Conservation (phyloP, 2,113 vertebrate species). For the Microcebus griseorufus region DNA sequence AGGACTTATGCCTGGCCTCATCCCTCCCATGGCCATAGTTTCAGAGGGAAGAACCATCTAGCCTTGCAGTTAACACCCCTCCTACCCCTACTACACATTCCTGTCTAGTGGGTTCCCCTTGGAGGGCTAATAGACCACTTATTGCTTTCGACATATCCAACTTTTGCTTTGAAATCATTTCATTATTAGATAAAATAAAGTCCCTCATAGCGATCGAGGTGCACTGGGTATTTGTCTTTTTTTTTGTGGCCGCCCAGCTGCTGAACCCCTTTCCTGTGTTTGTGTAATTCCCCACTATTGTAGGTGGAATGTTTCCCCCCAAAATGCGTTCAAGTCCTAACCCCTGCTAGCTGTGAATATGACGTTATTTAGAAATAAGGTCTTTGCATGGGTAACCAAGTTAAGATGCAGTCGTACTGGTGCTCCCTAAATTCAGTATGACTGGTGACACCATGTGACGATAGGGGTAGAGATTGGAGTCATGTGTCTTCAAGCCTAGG, state of each 20-base stretch:
- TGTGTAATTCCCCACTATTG: not conserved
- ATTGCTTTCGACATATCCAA: not conserved
- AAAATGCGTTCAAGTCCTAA: not conserved
- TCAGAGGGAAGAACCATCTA: not conserved
- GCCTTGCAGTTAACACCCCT: not conserved
- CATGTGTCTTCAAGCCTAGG: not conserved
- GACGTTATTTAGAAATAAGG: not conserved
- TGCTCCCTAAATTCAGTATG: not conserved
- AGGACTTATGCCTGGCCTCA: not conserved
- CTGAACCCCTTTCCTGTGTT: not conserved
- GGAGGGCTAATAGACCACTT: not conserved
- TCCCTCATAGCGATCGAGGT: not conserved
- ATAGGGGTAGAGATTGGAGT: not conserved
- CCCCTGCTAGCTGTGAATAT: not conserved
- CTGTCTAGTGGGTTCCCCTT: not conserved
- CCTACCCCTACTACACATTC: not conserved
- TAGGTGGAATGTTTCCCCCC: not conserved
- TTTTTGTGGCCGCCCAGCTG: not conserved
- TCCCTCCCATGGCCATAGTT: not conserved
- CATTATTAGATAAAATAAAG: not conserved
- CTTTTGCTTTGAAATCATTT: slow-evolving; percentile 54
- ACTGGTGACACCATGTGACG: not conserved
- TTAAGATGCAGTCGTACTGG: not conserved
- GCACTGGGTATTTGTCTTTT: not conserved
- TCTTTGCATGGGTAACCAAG: not conserved